phyloP scores from a whole-genome alignment of 92 coral and sea anemone species.

The Muricea muricata region DNA sequence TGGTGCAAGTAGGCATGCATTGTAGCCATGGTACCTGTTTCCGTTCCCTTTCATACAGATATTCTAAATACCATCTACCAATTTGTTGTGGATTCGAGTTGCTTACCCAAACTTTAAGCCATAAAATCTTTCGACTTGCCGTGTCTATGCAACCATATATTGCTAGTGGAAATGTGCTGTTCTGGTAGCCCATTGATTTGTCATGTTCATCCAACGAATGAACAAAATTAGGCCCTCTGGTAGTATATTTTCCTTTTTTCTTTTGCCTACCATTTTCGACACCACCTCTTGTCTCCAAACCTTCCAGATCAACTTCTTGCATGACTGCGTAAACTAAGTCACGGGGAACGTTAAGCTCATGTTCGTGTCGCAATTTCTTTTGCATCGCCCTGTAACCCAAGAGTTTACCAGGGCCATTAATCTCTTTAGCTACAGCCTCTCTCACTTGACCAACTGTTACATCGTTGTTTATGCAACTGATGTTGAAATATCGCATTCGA shows the following conservation, averaged over 20 bases:
- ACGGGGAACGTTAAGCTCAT: slow-evolving; percentile 2
- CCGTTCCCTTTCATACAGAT: slow-evolving; percentile 58
- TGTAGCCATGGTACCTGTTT: slow-evolving; percentile 67
- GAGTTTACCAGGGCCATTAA: not conserved
- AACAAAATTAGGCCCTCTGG: slow-evolving; percentile 30
- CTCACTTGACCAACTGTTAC: not conserved
- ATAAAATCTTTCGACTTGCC: slow-evolving; percentile 60
- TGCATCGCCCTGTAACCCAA: slow-evolving; percentile 6
- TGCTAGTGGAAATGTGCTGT: slow-evolving; percentile 59
- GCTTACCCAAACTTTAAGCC: slow-evolving; percentile 54
- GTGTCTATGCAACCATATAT: slow-evolving; percentile 67
- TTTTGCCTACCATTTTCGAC: not conserved
- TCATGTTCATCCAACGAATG: not conserved
- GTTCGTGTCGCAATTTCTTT: not conserved
- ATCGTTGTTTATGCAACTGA: not conserved
- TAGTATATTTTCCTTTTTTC: not conserved
- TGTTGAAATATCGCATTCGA: not conserved
- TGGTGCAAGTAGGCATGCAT: slow-evolving; percentile 63
- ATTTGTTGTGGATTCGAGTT: slow-evolving; percentile 41
- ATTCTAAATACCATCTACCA: slow-evolving; percentile 62
- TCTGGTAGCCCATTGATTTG: slow-evolving; percentile 57
- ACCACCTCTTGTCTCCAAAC: not conserved
- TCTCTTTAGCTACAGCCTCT: not conserved
- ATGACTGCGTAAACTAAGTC: not conserved
- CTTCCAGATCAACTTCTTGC: not conserved